Evolutionary conservation across 1,140 invertebrate genomes (phyloP).

Genomic region (Dryas iulia): DNA sequence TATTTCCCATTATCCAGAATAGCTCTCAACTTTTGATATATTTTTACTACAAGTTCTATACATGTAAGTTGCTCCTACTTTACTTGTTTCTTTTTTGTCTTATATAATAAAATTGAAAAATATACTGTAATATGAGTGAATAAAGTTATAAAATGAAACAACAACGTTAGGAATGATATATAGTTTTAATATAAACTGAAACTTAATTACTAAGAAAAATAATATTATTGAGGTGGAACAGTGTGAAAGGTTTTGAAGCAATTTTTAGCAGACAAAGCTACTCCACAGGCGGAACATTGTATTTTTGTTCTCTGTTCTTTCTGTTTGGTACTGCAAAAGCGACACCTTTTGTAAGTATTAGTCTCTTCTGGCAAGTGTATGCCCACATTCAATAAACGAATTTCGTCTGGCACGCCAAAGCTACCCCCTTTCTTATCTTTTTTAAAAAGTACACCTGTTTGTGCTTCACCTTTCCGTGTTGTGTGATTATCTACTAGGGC

Average conservation of each 20-base stretch:
- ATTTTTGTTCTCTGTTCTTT: constrained; percentile 42
- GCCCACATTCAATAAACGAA: constrained; percentile 37
- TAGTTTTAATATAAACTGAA: constrained; percentile 23
- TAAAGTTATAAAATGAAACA: constrained; percentile 31
- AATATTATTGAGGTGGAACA: constrained; percentile 28
- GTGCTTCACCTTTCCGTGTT: constrained; percentile 28
- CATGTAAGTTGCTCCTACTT: constrained; percentile 33
- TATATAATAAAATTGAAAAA: constrained; percentile 30
- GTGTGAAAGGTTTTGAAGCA: constrained; percentile 41
- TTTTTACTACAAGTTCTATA: constrained; percentile 40
- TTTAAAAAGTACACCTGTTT: constrained; percentile 21
- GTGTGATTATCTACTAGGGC: constrained; percentile 33
- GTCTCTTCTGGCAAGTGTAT: constrained; percentile 35
- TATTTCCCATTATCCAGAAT: constrained; percentile 32
- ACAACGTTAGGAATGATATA: constrained; percentile 25
- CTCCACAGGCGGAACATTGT: constrained; percentile 34
- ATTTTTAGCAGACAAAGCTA: constrained; percentile 38
- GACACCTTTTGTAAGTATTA: constrained; percentile 41
- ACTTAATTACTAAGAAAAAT: constrained; percentile 12
- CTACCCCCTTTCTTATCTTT: constrained; percentile 32
- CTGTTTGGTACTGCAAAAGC: constrained; percentile 40
- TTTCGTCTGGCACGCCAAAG: constrained; percentile 38
- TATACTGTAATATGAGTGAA: constrained; percentile 28
- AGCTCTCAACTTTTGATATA: constrained; percentile 5
- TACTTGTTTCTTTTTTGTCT: constrained; percentile 29